Evolutionary conservation across 2,113 vertebrate species (phyloP), one percentile per base, ranked within the genome.

Genomic region (Trachemys scripta): DNA sequence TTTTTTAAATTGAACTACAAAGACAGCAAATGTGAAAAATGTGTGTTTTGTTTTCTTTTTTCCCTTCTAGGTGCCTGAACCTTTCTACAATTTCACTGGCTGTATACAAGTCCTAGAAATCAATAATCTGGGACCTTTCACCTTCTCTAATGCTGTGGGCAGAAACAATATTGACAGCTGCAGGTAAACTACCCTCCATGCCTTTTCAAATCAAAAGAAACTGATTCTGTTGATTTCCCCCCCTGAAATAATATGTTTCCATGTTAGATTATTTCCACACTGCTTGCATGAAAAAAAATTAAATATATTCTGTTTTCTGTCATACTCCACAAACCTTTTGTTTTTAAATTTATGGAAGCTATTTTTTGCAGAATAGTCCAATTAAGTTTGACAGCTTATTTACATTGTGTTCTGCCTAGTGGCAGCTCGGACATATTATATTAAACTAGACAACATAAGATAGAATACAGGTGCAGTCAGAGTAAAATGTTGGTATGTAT

Each of bases 21-120:
- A 49, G 42, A 45, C n/a, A 92, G 81, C 35, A 75, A 50, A 20
- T 3, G 84, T 59, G 92, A 95, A 2, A 93, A 93, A 65, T 72
- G 2, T 94, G 27, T 90, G 8, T 38, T 50, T 81, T 72, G 1
- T 2, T 95, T 93, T 47, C 89, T 97, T 89, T 54, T 78, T 75
- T 94, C 3, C 47, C 57, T 90, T 86, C 51, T 86, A 99, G 99
- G 93, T 97, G 96, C 96, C 98, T 49, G 93, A 97, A 95, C 97
- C 98, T 91, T 95, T 98, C 59, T 93, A 98, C 96, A 99, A 99
- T 98, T 99, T 98, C 85, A 99, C 98, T 78, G 98, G 99, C 95
- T 99, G 99, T 97, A 98, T 99, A 96, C 97, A 99, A 98, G 93
- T 99, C 10, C 72, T 96, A 95, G 96, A 99, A 98, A 98, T 99